These are phyloP conservation scores for Drosophila putrida DNA, from an alignment of 2,888 invertebrate genomes.

Conservation along the genomic window DNA sequence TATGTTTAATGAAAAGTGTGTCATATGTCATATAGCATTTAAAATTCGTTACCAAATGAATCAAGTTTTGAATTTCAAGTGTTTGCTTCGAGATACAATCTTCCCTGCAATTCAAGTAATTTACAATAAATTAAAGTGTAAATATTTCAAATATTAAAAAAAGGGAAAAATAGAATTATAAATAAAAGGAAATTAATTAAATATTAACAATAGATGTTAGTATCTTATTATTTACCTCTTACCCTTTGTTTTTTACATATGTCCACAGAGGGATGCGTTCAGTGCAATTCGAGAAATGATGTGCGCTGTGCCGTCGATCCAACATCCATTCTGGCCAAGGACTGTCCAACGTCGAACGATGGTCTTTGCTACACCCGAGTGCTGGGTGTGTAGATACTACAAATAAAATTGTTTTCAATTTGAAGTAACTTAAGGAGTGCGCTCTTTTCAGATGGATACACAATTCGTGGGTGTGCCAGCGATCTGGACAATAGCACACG, in stretches of 20 bases:
- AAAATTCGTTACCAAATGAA: no score
- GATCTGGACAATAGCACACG: constrained; percentile 77
- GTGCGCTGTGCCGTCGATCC: constrained; percentile 81
- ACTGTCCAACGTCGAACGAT: constrained; percentile 68
- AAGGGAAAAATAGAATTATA: no score
- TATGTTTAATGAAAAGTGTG: no score
- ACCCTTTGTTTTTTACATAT: constrained; percentile 1
- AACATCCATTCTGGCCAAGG: constrained; percentile 72
- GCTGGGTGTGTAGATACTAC: constrained; percentile 63
- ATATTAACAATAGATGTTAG: neutral
- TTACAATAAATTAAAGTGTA: no score
- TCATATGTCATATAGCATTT: no score
- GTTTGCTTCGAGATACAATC: no score
- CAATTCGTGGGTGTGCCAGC: constrained; percentile 81
- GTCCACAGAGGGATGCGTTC: constrained; percentile 80
- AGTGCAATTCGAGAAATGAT: constrained; percentile 79
- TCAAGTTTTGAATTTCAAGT: no score
- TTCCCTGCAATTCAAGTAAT: no score
- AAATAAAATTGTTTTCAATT: neutral
- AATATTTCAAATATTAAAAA: no score
- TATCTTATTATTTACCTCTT: neutral
- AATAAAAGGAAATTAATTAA: no score
- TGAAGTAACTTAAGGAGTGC: neutral
- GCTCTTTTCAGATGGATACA: constrained; percentile 71
- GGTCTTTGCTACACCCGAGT: constrained; percentile 79